Evolutionary conservation across 1,140 invertebrate genomes (phyloP), one percentile per base, ranked within the genome.

Genomic region (Drosophila nannoptera): DNA sequence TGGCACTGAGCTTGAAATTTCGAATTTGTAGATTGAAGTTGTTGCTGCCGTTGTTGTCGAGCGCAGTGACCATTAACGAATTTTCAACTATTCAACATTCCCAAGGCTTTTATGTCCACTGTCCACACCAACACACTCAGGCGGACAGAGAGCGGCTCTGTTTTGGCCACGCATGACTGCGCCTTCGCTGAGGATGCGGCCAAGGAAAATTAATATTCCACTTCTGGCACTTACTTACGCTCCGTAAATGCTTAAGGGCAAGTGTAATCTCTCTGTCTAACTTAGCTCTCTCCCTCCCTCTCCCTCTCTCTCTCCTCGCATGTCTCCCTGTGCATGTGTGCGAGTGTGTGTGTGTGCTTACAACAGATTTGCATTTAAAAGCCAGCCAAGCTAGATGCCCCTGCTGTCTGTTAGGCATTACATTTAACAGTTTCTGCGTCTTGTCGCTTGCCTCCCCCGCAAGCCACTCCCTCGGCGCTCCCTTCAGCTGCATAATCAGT

Each of bases 151-250:
- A 32, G 22, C 29, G 46, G 22, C 16, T 36, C 16, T 52, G 52
- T 54, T 22, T 11, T 60, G 60, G 60, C 48, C 68, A 73, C 77
- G 77, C 80, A 80, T 83, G 80, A 86, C 58, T 83, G 80, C 45
- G 33, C 52, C 48, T 69, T 66, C 66, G 60, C 72, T 61, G 52
- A 70, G 71, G 74, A 81, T 77, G 69, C 64, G 65, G 64, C 74
- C 60, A 66, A 63, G 75, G 68, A 73, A 81, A 86, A 86, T 86
- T 86, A 86, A 86, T 86, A 86, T 86, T 86, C 81, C 77, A 81
- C 81, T 86, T 86, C 77, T 86, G 77, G 77, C 81, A 86, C 81
- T 86, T 81, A 86, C 77, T 86, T 86, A 77, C 77, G 81, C 77
- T 86, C 53, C 76, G 81, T 80, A 84, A 84, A 86, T 77, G 58